A percentile compares a stretch with the other conserved stretches of the same genome.
Conservation (phyloP, 1,140 invertebrate genomes). For the Apis mellifera region Amel_HAv3.1 CM009936.2:6260501-6261000, state of each 20-base stretch:
- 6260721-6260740: neutral
- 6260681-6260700: slow-evolving; percentile 18
- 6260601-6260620: neutral
- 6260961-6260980: no score
- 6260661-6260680: slow-evolving; percentile 34
- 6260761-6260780: slow-evolving; percentile 6
- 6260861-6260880: neutral
- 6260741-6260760: neutral
- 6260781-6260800: neutral
- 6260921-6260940: neutral
- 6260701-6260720: slow-evolving; percentile 22
- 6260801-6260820: neutral
- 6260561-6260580: neutral
- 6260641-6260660: neutral
- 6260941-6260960: neutral
- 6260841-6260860: neutral
- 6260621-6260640: neutral
- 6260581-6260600: neutral
- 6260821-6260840: neutral
- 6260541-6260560: neutral
- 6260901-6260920: neutral
- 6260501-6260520: neutral
- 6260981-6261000: no score
- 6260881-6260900: neutral
- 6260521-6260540: neutral